Percentiles rank a stretch among this genome's conserved stretches.
Evolutionary conservation across 1,140 invertebrate genomes (phyloP).

Genomic region (Matsumurasca onukii): DNA sequence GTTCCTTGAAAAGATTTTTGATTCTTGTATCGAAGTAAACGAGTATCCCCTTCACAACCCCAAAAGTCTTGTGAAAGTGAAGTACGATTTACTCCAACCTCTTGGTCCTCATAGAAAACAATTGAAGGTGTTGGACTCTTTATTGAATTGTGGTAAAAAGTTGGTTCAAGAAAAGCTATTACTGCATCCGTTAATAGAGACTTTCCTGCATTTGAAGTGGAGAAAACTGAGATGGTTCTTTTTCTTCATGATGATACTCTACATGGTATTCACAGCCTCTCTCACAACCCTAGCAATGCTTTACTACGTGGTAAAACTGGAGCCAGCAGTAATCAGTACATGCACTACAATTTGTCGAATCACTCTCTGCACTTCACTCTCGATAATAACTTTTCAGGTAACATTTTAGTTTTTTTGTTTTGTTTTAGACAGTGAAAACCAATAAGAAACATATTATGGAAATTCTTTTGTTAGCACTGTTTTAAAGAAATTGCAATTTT

Average conservation of each 20-base stretch:
- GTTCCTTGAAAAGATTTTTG: slow-evolving; percentile 54
- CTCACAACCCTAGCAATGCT: slow-evolving; percentile 41
- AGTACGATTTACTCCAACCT: slow-evolving; percentile 52
- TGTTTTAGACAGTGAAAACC: too few relatives aligned
- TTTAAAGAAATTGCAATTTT: too few relatives aligned
- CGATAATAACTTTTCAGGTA: slow-evolving; percentile 23
- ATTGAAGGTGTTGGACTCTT: slow-evolving; percentile 54
- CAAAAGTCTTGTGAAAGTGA: slow-evolving; percentile 50
- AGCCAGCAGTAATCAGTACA: not conserved
- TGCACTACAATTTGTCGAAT: slow-evolving; percentile 10
- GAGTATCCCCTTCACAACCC: slow-evolving; percentile 49
- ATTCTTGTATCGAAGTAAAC: slow-evolving; percentile 51
- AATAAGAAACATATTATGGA: too few relatives aligned
- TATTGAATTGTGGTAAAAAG: slow-evolving; percentile 53
- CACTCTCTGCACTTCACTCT: slow-evolving; percentile 7
- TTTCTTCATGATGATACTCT: slow-evolving; percentile 47
- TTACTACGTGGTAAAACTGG: slow-evolving; percentile 1
- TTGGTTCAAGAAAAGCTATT: slow-evolving; percentile 51
- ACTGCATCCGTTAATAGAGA: slow-evolving; percentile 51
- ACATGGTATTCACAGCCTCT: slow-evolving; percentile 47
- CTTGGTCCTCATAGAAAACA: slow-evolving; percentile 40
- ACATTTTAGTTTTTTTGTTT: not conserved
- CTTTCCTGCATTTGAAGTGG: slow-evolving; percentile 54
- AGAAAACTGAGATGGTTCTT: slow-evolving; percentile 49
- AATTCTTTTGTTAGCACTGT: too few relatives aligned